Conservation (phyloP, 1,140 invertebrate species). For the Drosophila sp. region DNA sequence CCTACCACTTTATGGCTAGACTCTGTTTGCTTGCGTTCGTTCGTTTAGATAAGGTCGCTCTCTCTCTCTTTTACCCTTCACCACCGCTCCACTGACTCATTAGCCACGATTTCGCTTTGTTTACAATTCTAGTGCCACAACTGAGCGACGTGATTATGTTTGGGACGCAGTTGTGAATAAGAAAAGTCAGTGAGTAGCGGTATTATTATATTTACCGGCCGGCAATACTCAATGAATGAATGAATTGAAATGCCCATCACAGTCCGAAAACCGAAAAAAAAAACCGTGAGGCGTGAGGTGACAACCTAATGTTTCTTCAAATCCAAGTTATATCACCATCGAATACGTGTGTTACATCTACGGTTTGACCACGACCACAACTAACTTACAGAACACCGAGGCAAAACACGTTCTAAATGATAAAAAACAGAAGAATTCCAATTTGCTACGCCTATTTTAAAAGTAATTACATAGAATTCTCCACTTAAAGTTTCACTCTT, state of each 20-base stretch:
- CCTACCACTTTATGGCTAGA: constrained; percentile 1
- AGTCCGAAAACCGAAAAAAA: background rate
- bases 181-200: background rate
- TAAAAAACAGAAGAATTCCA: constrained; percentile 40
- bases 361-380: background rate
- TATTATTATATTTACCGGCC: background rate
- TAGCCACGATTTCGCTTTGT: constrained; percentile 2
- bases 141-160: constrained; percentile 2
- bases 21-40: background rate
- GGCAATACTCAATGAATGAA: constrained; percentile 1
- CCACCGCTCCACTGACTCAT: background rate
- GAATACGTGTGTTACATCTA: constrained; percentile 47
- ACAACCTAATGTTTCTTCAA: background rate
- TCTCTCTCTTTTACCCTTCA: background rate
- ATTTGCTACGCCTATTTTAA: constrained; percentile 45
- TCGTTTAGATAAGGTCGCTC: constrained; percentile 21
- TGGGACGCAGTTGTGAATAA: constrained; percentile 7
- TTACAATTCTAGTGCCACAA: constrained; percentile 13
- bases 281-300: background rate
- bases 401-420: constrained; percentile 32
- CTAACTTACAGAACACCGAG: background rate
- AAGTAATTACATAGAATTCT: constrained; percentile 40
- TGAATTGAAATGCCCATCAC: constrained; percentile 8
- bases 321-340: constrained; percentile 13
- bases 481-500: background rate